Evolutionary conservation across 2,113 vertebrate genomes (phyloP).

Genomic region (Etia nguti): DNA sequence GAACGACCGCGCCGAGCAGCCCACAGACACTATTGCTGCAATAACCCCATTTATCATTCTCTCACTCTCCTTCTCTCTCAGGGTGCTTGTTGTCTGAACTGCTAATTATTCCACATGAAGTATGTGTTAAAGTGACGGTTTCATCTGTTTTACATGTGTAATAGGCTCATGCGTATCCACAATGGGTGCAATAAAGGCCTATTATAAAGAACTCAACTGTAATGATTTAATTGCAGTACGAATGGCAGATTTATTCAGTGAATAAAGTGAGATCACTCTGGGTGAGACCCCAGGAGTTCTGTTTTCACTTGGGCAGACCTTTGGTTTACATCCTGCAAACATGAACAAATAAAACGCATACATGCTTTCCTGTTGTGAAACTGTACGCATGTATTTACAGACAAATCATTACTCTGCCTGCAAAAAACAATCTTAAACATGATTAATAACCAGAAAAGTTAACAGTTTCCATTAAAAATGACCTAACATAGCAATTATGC

Average conservation of each 20-base stretch:
- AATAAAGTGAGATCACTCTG: background rate
- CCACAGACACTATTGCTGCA: background rate
- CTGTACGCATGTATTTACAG: background rate
- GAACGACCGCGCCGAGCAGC: background rate
- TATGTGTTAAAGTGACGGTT: conserved; percentile 3
- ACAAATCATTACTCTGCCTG: background rate
- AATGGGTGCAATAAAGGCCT: background rate
- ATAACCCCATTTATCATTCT: background rate
- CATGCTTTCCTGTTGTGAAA: background rate
- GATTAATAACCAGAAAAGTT: background rate
- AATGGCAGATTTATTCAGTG: conserved; percentile 15
- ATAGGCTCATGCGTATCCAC: conserved; percentile 5
- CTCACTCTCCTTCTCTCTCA: background rate
- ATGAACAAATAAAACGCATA: background rate
- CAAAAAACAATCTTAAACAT: background rate
- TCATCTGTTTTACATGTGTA: conserved; percentile 26
- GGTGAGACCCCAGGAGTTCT: conserved; percentile 1
- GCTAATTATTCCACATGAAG: background rate
- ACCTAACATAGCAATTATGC: background rate
- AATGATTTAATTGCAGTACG: conserved; percentile 27
- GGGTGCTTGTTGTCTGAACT: background rate
- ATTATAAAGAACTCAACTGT: conserved; percentile 29
- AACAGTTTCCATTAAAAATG: background rate
- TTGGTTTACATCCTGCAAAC: background rate
- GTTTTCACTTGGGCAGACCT: background rate